Base-by-base conservation (phyloP, 1,140 invertebrate genomes). In the Drosophila sp. region DNA sequence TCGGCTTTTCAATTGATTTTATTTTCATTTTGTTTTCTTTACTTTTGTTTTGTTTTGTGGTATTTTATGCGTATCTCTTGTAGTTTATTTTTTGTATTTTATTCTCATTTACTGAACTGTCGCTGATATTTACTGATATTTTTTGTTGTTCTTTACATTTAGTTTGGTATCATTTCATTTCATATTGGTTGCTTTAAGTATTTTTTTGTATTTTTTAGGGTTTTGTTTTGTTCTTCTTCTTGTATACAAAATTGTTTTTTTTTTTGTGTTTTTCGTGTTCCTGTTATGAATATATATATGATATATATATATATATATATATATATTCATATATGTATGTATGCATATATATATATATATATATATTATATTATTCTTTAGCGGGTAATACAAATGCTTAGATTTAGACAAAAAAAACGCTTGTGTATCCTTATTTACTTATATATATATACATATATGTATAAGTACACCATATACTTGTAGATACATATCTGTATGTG, bases 71-170 rank as follows among this genome's bases (percentile, higher is more conserved):
- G 72, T 71, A 71, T 51, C 50, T 74, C n/a, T 66, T 70, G 75
- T 45, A 62, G 45, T 77, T 53, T 46, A 5, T 32, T 59, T 59
- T 69, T 65, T 71, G 11, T 57, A 40, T 67, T 59, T 45, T 25
- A 40, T 70, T 57, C 21, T 11, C 16, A 36, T 63, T 70, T 64
- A 62, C 76, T 83, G 56, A 82, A 80, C 73, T 80, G 64, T 81
- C 78, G 50, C 71, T 81, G 81, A 86, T 86, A 86, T 87, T 86
- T 82, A 82, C 69, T 87, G 78, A 87, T 87, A 87, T 87, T 82
- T 64, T 50, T 64, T 66, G 76, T 61, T 45, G 56, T 38, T 41
- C 29, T 79, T 63, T 64, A 54, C 50, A 78, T 67, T 64, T 73
- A 56, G 54, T 78, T 72, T 51, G 13, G 63, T 63, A 70, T 66